A percentile compares a stretch with the other conserved stretches of the same genome.
These are phyloP conservation scores for Eupithecia exiguata DNA, from an alignment of 2,888 invertebrate species.

Conservation along the genomic window DNA sequence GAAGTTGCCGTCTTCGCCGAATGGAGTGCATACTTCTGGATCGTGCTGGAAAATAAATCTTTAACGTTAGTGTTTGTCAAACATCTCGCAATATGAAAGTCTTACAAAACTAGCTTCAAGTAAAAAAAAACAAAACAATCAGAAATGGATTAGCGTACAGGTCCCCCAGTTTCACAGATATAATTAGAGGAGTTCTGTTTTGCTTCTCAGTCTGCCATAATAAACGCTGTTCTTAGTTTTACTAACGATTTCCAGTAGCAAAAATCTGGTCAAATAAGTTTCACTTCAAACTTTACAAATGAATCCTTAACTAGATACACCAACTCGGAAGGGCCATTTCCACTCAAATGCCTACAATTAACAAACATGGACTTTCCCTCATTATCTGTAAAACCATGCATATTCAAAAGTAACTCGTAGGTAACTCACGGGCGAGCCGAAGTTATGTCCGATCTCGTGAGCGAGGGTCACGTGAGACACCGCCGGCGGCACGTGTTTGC, in stretches of 20 bases:
- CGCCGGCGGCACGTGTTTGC: conserved; percentile 98
- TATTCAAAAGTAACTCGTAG: conserved; percentile 2
- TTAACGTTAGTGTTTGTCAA: not conserved
- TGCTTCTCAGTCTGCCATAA: not conserved
- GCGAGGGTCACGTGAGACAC: conserved; percentile 99
- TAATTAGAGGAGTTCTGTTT: not conserved
- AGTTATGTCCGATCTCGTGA: conserved; percentile 99
- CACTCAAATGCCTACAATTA: not conserved
- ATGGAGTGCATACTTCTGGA: conserved; percentile 96
- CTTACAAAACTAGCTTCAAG: not conserved
- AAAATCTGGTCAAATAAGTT: not conserved
- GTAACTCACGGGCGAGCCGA: conserved; percentile 93
- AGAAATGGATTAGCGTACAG: not conserved
- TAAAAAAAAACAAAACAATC: not conserved
- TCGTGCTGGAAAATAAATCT: conserved; percentile 89
- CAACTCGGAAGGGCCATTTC: not conserved
- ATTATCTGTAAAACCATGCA: not conserved
- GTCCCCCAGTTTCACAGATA: not conserved
- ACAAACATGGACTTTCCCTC: conserved; percentile 5
- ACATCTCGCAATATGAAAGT: not conserved
- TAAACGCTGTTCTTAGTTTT: not conserved
- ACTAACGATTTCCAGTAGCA: not conserved
- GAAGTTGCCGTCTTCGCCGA: conserved; percentile 98
- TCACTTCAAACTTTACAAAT: not conserved
- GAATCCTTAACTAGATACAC: not conserved